These are phyloP conservation scores for Alouatta palliata DNA, from an alignment of 2,113 vertebrate species.

Conservation along the genomic window DNA sequence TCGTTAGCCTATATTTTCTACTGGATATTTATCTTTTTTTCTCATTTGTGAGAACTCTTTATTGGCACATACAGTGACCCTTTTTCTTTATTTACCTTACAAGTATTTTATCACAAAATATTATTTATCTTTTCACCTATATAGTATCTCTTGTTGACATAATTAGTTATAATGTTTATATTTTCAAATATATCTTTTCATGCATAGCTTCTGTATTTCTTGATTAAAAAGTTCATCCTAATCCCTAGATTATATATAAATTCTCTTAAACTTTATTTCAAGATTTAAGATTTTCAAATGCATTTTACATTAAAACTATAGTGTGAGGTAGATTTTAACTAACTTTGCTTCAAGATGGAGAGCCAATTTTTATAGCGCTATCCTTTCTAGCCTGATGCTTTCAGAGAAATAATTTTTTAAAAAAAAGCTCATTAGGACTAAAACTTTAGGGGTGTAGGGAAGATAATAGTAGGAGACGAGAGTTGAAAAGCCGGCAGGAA, in stretches of 20 bases:
- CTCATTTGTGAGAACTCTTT: background rate
- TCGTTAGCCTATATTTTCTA: background rate
- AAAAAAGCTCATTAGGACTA: background rate
- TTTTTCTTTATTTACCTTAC: background rate
- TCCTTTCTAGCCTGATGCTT: background rate
- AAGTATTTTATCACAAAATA: background rate
- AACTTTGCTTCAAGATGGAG: background rate
- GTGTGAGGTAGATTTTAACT: background rate
- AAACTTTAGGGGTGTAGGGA: background rate
- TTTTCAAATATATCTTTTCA: background rate
- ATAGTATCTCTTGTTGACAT: background rate
- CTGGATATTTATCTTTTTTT: background rate
- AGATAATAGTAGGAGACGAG: background rate
- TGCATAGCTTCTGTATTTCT: background rate
- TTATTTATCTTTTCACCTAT: background rate
- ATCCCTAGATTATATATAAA: background rate
- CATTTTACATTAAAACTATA: background rate
- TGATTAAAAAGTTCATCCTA: background rate
- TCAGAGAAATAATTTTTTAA: background rate
- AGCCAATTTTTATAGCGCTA: background rate
- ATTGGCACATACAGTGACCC: background rate
- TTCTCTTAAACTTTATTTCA: background rate
- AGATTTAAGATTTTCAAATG: background rate
- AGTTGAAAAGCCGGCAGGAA: background rate
- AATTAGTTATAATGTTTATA: background rate